phyloP scores from a whole-genome alignment of 2,113 vertebrate species.

The Maccullochella peelii region DNA sequence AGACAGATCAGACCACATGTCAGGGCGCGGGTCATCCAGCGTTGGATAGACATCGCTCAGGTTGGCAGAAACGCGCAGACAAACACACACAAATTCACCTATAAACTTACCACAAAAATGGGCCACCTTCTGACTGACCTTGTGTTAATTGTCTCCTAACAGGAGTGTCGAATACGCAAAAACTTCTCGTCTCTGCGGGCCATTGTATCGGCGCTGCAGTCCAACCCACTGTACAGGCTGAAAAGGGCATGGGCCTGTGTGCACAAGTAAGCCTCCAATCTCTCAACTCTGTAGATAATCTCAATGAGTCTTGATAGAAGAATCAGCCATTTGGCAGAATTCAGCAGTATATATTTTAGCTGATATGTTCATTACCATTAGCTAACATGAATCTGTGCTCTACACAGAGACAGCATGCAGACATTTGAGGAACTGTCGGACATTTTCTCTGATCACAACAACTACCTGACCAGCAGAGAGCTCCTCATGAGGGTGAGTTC shows the following conservation, averaged over 20 bases:
- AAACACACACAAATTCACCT: neutral
- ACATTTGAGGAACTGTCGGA: slow-evolving; percentile 95
- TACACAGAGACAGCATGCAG: slow-evolving; percentile 89
- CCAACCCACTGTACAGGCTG: slow-evolving; percentile 94
- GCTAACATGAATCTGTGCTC: slow-evolving; percentile 29
- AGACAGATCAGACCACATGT: slow-evolving; percentile 89
- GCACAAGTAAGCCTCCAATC: slow-evolving; percentile 87
- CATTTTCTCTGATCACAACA: slow-evolving; percentile 96
- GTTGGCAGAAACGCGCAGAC: slow-evolving; percentile 72
- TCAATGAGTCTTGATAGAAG: slow-evolving; percentile 1
- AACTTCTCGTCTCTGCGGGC: slow-evolving; percentile 96
- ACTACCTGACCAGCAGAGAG: slow-evolving; percentile 93
- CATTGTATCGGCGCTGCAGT: slow-evolving; percentile 94
- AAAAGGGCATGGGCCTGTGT: slow-evolving; percentile 92
- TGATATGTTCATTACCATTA: neutral
- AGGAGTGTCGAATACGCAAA: slow-evolving; percentile 97
- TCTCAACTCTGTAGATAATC: slow-evolving; percentile 25
- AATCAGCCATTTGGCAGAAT: neutral
- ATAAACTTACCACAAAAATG: neutral
- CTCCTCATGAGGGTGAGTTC: slow-evolving; percentile 94
- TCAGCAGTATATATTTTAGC: neutral
- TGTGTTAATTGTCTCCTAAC: slow-evolving; percentile 21
- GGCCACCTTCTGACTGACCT: neutral
- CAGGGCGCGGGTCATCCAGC: slow-evolving; percentile 92
- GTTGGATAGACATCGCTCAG: slow-evolving; percentile 95